A percentile compares a stretch with the other conserved stretches of the same genome.
Evolutionary conservation across 2,888 invertebrate species (phyloP).

Genomic region (Griposia aprilina): DNA sequence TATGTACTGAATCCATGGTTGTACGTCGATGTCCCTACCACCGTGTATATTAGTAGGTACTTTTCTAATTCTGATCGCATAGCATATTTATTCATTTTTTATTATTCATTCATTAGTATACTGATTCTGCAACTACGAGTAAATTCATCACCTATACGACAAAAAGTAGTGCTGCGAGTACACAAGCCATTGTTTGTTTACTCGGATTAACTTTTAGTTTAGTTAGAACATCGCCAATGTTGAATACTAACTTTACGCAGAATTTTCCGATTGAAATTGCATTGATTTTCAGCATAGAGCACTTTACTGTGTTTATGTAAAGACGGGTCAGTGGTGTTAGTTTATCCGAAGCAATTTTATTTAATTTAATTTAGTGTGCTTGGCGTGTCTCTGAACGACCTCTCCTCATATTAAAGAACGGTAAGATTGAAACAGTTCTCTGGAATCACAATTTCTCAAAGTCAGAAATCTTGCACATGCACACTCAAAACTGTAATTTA

Average conservation of each 20-base stretch:
- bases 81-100: no score
- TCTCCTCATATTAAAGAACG: background rate
- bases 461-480: background rate
- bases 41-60: background rate
- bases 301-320: conserved; percentile 19
- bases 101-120: background rate
- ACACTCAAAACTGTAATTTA: background rate
- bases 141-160: background rate
- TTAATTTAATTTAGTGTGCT: background rate
- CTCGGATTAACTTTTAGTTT: conserved; percentile 28
- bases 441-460: background rate
- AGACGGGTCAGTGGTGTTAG: conserved; percentile 37
- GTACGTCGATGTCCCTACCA: no score
- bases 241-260: conserved; percentile 27
- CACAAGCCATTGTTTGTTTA: conserved; percentile 20
- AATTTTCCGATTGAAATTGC: conserved; percentile 53
- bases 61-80: background rate
- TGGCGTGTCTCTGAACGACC: background rate
- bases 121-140: background rate
- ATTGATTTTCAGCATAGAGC: conserved; percentile 53
- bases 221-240: conserved; percentile 20
- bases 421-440: background rate
- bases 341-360: conserved; percentile 25
- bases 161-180: conserved; percentile 11
- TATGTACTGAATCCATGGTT: no score